Evolutionary conservation across 2,113 vertebrate genomes (phyloP).

Genomic region (Hystrix brachyura): DNA sequence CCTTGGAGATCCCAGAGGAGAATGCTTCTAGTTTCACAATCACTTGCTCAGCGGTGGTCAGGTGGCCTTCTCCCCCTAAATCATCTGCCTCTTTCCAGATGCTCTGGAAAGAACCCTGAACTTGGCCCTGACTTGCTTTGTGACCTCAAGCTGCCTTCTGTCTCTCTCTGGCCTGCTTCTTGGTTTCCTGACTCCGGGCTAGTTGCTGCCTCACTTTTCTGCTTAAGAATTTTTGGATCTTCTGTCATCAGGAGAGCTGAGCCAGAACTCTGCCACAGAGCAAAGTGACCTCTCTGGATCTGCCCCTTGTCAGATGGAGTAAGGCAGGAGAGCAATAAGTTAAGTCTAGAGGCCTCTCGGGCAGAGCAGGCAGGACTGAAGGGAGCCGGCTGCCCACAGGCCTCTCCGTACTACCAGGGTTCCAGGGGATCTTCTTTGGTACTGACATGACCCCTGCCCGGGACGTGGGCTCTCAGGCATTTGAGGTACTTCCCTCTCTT

Average conservation of each 20-base stretch:
- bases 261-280: neutral
- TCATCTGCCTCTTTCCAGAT: neutral
- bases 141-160: slow-evolving; percentile 16
- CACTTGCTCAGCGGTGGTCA: neutral
- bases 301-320: neutral
- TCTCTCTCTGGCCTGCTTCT: slow-evolving; percentile 7
- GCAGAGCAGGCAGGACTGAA: neutral
- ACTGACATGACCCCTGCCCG: neutral
- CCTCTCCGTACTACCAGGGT: neutral
- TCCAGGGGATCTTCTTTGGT: neutral
- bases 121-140: neutral
- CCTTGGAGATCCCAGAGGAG: neutral
- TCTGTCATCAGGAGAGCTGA: neutral
- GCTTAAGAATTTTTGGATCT: neutral
- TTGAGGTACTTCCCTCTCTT: neutral
- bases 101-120: slow-evolving; percentile 16
- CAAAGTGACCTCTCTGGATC: neutral
- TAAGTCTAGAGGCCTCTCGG: neutral
- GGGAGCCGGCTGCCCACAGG: neutral
- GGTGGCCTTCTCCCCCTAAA: neutral
- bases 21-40: neutral
- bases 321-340: neutral
- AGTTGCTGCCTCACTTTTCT: neutral
- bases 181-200: neutral
- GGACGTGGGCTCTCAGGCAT: neutral